These are phyloP conservation scores for Salvelinus namaycush DNA, from an alignment of 2,113 vertebrate genomes.

Conservation along the genomic window DNA sequence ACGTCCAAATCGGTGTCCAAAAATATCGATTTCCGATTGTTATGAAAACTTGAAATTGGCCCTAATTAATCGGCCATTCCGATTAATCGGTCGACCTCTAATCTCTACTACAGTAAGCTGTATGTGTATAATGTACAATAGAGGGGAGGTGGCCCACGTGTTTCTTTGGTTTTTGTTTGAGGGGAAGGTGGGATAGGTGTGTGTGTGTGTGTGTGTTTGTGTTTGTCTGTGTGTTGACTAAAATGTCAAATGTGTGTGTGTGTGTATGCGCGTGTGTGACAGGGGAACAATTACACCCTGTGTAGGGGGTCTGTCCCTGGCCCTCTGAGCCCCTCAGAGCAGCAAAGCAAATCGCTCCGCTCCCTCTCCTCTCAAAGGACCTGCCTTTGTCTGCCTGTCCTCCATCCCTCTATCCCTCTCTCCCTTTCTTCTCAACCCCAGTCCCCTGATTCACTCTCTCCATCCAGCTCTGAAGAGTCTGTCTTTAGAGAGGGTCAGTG, in stretches of 20 bases:
- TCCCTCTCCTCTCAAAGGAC: not conserved
- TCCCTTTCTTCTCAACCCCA: not conserved
- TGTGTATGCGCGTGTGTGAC: not conserved
- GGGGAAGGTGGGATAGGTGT: not conserved
- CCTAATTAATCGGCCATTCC: too few relatives aligned
- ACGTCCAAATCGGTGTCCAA: too few relatives aligned
- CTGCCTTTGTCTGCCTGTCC: not conserved
- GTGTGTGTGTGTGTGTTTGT: not conserved
- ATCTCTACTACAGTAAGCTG: not conserved
- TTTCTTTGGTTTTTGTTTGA: not conserved
- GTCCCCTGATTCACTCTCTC: conserved; percentile 5
- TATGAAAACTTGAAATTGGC: too few relatives aligned
- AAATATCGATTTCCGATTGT: too few relatives aligned
- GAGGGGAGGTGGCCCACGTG: too few relatives aligned
- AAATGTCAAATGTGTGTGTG: not conserved
- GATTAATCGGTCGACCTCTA: too few relatives aligned
- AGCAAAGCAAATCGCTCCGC: not conserved
- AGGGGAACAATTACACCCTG: not conserved
- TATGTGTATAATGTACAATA: not conserved
- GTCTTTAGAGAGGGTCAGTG: not conserved
- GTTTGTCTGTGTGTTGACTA: not conserved
- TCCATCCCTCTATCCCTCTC: not conserved
- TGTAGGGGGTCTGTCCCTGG: not conserved
- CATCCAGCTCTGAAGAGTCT: not conserved
- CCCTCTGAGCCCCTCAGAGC: not conserved